These are phyloP conservation scores for Enteromius radiatus DNA, from an alignment of 2,797 vertebrate species.

Conservation along the genomic window DNA sequence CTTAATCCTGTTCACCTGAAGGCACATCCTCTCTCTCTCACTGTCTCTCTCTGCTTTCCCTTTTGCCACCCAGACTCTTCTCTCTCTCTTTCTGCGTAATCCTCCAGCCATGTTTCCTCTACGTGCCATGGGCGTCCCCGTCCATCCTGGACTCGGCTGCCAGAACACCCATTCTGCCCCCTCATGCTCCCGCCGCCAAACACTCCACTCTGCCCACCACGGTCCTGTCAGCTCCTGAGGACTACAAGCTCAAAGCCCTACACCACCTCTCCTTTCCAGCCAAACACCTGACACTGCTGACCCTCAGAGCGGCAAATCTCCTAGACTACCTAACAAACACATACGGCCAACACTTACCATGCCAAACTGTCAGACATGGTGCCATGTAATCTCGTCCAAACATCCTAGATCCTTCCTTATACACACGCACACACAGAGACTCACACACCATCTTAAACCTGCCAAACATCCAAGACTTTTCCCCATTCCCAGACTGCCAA, in stretches of 20 bases:
- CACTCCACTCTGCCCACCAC: constrained; percentile 37
- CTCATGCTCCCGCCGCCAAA: constrained; percentile 37
- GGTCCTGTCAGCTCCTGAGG: constrained; percentile 44
- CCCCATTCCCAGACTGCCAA: constrained; percentile 52
- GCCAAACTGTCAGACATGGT: constrained; percentile 58
- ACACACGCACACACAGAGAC: constrained; percentile 38
- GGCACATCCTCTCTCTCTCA: constrained; percentile 54
- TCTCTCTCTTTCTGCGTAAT: constrained; percentile 31
- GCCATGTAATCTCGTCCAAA: constrained; percentile 63
- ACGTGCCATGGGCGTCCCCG: constrained; percentile 33
- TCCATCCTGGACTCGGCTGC: constrained; percentile 19
- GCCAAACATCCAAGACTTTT: constrained; percentile 59
- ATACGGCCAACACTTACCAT: constrained; percentile 27
- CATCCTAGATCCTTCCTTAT: constrained; percentile 58
- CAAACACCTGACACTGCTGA: constrained; percentile 60
- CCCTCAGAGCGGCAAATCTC: constrained; percentile 50
- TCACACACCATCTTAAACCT: constrained; percentile 39
- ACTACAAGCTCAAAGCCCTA: constrained; percentile 45
- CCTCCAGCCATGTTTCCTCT: constrained; percentile 28
- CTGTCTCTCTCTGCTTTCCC: constrained; percentile 35
- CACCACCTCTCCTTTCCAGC: constrained; percentile 42
- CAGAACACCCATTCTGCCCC: constrained; percentile 23
- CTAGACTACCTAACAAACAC: constrained; percentile 42
- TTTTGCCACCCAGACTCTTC: constrained; percentile 33
- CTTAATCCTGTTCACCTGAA: constrained; percentile 61